Conservation (phyloP, 2,888 invertebrate genomes). For the Blastobasis lacticolella region DNA sequence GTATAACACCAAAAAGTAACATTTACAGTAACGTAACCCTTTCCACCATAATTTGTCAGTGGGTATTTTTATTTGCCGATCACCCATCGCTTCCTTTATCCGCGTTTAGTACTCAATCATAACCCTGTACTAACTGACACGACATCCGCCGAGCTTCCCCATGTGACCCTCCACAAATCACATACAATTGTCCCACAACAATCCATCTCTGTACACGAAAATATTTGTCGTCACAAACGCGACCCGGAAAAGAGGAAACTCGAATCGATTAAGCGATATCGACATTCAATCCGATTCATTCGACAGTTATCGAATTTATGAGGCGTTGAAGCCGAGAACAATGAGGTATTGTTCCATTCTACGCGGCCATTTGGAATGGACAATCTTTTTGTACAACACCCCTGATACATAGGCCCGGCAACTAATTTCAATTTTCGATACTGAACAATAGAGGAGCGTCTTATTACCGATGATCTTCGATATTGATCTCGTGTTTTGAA, state of each 20-base stretch:
- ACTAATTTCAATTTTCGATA: slow-evolving; percentile 10
- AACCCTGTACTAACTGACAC: too few relatives aligned
- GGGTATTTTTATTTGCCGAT: too few relatives aligned
- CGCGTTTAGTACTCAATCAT: neutral
- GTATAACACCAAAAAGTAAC: too few relatives aligned
- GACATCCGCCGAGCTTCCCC: neutral
- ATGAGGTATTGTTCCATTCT: slow-evolving; percentile 51
- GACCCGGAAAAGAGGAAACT: slow-evolving; percentile 22
- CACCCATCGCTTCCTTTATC: too few relatives aligned
- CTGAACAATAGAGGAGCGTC: slow-evolving; percentile 30
- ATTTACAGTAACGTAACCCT: too few relatives aligned
- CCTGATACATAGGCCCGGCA: slow-evolving; percentile 27
- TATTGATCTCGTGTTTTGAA: slow-evolving; percentile 30
- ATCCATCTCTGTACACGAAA: slow-evolving; percentile 34
- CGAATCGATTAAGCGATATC: slow-evolving; percentile 5
- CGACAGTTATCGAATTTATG: slow-evolving; percentile 38
- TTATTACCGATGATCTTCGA: slow-evolving; percentile 20
- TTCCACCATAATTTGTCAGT: too few relatives aligned
- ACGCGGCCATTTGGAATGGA: slow-evolving; percentile 24
- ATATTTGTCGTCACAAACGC: slow-evolving; percentile 45
- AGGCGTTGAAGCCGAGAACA: slow-evolving; percentile 52
- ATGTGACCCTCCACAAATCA: neutral
- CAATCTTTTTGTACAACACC: slow-evolving; percentile 28
- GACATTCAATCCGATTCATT: slow-evolving; percentile 15
- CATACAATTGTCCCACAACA: slow-evolving; percentile 7